Conservation (phyloP, 2,888 invertebrate genomes). For the Eudemis profundana region DNA sequence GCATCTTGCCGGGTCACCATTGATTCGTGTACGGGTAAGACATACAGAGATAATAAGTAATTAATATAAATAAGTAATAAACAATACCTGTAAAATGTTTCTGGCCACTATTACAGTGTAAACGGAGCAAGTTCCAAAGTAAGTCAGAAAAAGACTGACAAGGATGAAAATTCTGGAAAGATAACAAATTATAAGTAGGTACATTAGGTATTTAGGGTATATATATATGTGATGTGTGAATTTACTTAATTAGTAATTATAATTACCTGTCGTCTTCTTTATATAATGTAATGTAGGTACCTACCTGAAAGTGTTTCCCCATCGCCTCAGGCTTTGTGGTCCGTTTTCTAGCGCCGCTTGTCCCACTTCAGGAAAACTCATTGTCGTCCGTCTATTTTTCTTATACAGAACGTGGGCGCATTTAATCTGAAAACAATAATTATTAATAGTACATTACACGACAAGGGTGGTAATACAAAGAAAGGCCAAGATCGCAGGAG, state of each 20-base stretch:
- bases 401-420: constrained; percentile 92
- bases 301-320: constrained; percentile 88
- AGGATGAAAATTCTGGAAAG: constrained; percentile 88
- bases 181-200: constrained; percentile 47
- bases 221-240: too few relatives aligned
- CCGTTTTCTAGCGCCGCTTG: constrained; percentile 92
- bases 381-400: constrained; percentile 88
- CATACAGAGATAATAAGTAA: too few relatives aligned
- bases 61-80: too few relatives aligned
- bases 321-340: constrained; percentile 87
- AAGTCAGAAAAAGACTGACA: constrained; percentile 94
- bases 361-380: constrained; percentile 95
- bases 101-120: constrained; percentile 97
- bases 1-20: too few relatives aligned
- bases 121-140: constrained; percentile 98
- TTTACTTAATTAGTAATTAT: too few relatives aligned
- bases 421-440: constrained; percentile 87
- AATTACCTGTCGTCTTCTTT: too few relatives aligned
- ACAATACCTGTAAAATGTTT: constrained; percentile 90
- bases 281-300: constrained; percentile 68
- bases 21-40: too few relatives aligned
- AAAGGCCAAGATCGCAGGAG: too few relatives aligned
- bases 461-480: too few relatives aligned
- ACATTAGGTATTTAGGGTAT: background rate
- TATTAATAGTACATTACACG: too few relatives aligned